Conservation (phyloP, 2,888 invertebrate species). For the Eupithecia centaureata region DNA sequence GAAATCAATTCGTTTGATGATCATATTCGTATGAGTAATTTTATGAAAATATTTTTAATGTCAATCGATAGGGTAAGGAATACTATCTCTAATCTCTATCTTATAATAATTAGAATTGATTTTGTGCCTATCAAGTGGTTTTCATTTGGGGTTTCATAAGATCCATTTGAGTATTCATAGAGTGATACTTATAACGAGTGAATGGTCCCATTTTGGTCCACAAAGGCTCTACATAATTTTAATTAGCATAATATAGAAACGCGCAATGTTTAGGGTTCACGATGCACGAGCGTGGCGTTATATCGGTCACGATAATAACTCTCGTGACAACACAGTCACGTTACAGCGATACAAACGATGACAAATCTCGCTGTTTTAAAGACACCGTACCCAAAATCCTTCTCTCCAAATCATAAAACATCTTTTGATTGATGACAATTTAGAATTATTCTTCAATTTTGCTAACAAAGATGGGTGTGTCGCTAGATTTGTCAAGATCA, state of each 20-base stretch:
- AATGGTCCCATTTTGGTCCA: constrained; percentile 34
- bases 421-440: constrained; percentile 15
- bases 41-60: too few species aligned
- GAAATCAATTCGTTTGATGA: too few species aligned
- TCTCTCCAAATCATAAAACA: constrained; percentile 14
- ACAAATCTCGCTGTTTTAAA: constrained; percentile 19
- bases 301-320: constrained; percentile 37
- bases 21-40: too few species aligned
- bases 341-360: constrained; percentile 36
- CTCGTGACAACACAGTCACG: constrained; percentile 67
- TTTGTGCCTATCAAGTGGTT: too few species aligned
- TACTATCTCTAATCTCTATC: too few species aligned
- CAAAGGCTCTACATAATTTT: constrained; percentile 34
- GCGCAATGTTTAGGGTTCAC: constrained; percentile 24
- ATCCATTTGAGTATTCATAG: neutral
- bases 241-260: constrained; percentile 35
- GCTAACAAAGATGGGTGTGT: constrained; percentile 26
- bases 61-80: too few species aligned
- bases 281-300: constrained; percentile 39
- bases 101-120: too few species aligned
- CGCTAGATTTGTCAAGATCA: constrained; percentile 33
- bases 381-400: constrained; percentile 18
- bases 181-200: neutral
- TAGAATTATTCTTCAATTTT: neutral
- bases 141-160: neutral